phyloP scores from a whole-genome alignment of 2,888 invertebrate species.

The Drosophila pseudotalamancana region DNA sequence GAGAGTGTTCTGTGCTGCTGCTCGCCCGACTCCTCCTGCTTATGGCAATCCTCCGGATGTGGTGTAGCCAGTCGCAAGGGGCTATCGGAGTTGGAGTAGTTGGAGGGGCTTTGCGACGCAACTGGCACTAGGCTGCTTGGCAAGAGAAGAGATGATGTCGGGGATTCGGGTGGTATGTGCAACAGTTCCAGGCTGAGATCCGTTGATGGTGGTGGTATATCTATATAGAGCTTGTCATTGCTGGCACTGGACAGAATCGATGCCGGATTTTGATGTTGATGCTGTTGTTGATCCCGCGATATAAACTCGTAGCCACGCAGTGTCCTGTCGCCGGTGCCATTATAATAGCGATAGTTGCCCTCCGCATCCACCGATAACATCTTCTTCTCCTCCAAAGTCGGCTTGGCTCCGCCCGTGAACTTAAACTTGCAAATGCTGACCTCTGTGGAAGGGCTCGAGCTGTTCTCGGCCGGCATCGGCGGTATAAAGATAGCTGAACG shows the following conservation, averaged over 20 bases:
- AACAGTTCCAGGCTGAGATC: slow-evolving; percentile 82
- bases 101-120: slow-evolving; percentile 56
- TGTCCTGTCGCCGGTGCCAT: slow-evolving; percentile 91
- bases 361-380: slow-evolving; percentile 95
- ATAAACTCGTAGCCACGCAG: slow-evolving; percentile 89
- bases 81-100: slow-evolving; percentile 48
- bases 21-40: slow-evolving; percentile 21
- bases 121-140: slow-evolving; percentile 56
- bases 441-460: slow-evolving; percentile 91
- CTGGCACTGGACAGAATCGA: slow-evolving; percentile 17
- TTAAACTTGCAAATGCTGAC: slow-evolving; percentile 97
- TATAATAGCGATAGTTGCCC: slow-evolving; percentile 94
- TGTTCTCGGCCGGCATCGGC: slow-evolving; percentile 90
- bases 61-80: slow-evolving; percentile 29
- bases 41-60: slow-evolving; percentile 32
- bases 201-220: slow-evolving; percentile 82
- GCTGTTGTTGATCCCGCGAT: slow-evolving; percentile 87
- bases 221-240: slow-evolving; percentile 84
- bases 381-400: slow-evolving; percentile 95
- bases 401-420: slow-evolving; percentile 95
- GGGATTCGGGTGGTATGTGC: slow-evolving; percentile 82
- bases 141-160: slow-evolving; percentile 70
- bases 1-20: slow-evolving; percentile 7
- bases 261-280: slow-evolving; percentile 24
- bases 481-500: slow-evolving; percentile 94